Evolutionary conservation across 2,888 invertebrate genomes (phyloP).

Genomic region (Chalcis sispes): DNA sequence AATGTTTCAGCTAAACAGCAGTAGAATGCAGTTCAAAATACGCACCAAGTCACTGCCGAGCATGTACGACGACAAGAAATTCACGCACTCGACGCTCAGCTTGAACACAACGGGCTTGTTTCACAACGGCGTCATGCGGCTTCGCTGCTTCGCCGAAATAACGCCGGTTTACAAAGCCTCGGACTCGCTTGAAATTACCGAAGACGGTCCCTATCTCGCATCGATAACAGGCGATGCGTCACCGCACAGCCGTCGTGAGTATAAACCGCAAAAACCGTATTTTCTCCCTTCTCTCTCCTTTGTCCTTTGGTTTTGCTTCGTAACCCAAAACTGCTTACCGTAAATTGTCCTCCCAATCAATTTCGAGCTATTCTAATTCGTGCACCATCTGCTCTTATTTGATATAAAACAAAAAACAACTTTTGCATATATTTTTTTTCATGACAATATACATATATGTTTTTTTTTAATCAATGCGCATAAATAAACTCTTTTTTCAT

Average conservation of each 20-base stretch:
- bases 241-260: conserved; percentile 71
- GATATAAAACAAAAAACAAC: too few species aligned
- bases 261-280: not conserved
- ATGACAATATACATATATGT: too few species aligned
- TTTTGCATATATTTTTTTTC: too few species aligned
- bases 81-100: conserved; percentile 66
- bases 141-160: conserved; percentile 71
- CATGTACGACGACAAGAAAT: conserved; percentile 57
- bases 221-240: conserved; percentile 73
- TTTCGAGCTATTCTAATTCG: too few species aligned
- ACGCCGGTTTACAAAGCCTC: conserved; percentile 68
- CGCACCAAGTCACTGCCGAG: conserved; percentile 54
- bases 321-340: too few species aligned
- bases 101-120: conserved; percentile 69
- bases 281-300: not conserved
- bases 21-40: conserved; percentile 61
- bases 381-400: too few species aligned
- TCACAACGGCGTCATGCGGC: conserved; percentile 65
- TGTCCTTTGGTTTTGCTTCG: not conserved
- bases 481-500: too few species aligned
- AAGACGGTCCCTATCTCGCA: conserved; percentile 71
- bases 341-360: not conserved
- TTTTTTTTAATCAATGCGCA: too few species aligned
- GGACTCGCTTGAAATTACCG: conserved; percentile 67
- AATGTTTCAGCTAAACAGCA: conserved; percentile 66